Base-by-base conservation (phyloP, 2,113 vertebrate genomes). In the Cryptomyrus ogoouensis region DNA sequence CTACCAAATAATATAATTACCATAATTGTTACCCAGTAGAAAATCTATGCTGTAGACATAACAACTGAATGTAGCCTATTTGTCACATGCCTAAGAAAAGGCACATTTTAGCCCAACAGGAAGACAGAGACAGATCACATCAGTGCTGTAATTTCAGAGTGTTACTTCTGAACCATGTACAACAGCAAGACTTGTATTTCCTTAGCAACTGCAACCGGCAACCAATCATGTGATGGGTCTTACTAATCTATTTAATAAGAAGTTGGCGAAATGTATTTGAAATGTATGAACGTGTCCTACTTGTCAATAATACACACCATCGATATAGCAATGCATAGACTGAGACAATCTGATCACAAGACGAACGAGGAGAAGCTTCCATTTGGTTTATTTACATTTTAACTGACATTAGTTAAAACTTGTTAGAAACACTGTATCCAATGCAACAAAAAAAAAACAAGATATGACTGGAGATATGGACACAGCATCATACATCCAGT, bases 361-460 rank as follows among this genome's bases (percentile, higher is more conserved):
- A 52, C 21, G 42, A 83, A 89, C 13, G 46, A 42, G 1, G 10
- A 50, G 5, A 47, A 2, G 74, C 39, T 89, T 52, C 46, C 12
- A 27, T 88, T 89, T 53, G 27, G 21, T 89, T 89, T 89, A 52
- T 89, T 44, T 53, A 87, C 49, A 87, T 87, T 87, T 87, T 53
- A 39, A 56, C 49, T 87, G 5, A 31, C 31, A 56, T 87, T 31
- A 15, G 66, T 77, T n/a, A 56, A 89, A 89, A 89, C 80, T 50
- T 44, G 49, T 42, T 80, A 39, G 8, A 77, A 89, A 83, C 21
- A 83, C 47, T 56, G 70, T 53, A 39, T 80, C 62, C 47, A 53
- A 56, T 42, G 77, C 89, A 83, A 84, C 12, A 85, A 83, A 89
- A 77, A 49, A 35, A 39, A 83, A 58, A 9, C 15, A 21, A 56